These are phyloP conservation scores for Biston stratarius DNA, from an alignment of 2,888 invertebrate genomes.

Conservation along the genomic window DNA sequence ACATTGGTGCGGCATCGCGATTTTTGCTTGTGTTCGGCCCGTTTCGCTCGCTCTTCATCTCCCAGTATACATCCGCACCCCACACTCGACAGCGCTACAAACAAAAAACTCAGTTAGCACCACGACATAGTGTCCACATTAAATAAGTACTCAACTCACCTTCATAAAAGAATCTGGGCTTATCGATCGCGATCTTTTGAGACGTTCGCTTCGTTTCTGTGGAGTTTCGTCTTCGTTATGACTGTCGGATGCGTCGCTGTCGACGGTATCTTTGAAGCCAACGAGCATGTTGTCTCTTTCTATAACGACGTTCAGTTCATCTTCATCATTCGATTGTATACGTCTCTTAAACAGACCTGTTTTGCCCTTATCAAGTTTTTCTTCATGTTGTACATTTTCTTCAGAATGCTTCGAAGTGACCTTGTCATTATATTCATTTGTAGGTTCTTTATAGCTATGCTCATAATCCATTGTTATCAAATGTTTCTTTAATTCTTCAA, in stretches of 20 bases:
- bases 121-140: not conserved
- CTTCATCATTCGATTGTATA: constrained; percentile 65
- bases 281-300: constrained; percentile 83
- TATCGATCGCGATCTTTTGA: constrained; percentile 67
- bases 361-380: constrained; percentile 30
- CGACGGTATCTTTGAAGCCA: constrained; percentile 75
- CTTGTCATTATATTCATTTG: constrained; percentile 5
- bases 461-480: constrained; percentile 75
- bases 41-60: constrained; percentile 70
- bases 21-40: constrained; percentile 65
- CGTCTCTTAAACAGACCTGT: constrained; percentile 60
- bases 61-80: constrained; percentile 79
- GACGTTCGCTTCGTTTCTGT: constrained; percentile 55
- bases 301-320: constrained; percentile 77
- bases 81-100: constrained; percentile 70
- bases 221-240: constrained; percentile 66
- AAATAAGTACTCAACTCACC: constrained; percentile 49
- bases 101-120: constrained; percentile 30
- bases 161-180: constrained; percentile 68
- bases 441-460: constrained; percentile 62
- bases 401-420: constrained; percentile 1
- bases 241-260: constrained; percentile 75
- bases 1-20: constrained; percentile 67
- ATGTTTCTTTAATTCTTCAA: constrained; percentile 73
- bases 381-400: constrained; percentile 6